phyloP scores from a whole-genome alignment of 92 coral and sea anemone species.

The Zoanthus gigantus region DNA sequence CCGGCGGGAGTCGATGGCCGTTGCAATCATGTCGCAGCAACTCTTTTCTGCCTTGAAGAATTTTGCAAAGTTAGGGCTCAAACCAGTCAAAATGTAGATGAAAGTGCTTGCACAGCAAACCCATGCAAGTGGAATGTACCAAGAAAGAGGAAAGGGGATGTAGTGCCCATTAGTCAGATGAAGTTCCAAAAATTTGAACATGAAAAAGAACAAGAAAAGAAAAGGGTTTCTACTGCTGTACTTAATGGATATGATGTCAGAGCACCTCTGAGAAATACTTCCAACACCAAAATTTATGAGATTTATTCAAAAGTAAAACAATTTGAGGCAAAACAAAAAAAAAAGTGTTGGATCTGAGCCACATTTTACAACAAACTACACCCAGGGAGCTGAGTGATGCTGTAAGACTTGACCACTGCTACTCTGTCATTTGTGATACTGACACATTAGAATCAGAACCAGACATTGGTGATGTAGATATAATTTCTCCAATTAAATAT shows the following conservation, averaged over 20 bases:
- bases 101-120: conserved; percentile 24
- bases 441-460: conserved; percentile 8
- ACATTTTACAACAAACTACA: conserved; percentile 24
- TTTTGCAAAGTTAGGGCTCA: conserved; percentile 48
- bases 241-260: conserved; percentile 23
- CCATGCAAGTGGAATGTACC: conserved; percentile 21
- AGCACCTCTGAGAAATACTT: conserved; percentile 23
- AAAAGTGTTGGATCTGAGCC: conserved; percentile 29
- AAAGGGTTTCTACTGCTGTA: conserved; percentile 16
- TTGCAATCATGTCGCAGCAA: conserved; percentile 65
- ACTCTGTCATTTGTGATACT: not conserved
- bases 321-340: conserved; percentile 14
- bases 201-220: conserved; percentile 25
- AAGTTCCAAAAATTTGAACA: conserved; percentile 21
- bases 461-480: conserved; percentile 7
- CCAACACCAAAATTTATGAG: conserved; percentile 27
- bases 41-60: conserved; percentile 48
- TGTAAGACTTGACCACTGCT: conserved; percentile 20
- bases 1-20: conserved; percentile 57
- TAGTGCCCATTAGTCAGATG: conserved; percentile 25
- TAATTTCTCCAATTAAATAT: conserved; percentile 25
- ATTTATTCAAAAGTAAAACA: conserved; percentile 19
- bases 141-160: conserved; percentile 35
- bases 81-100: conserved; percentile 32
- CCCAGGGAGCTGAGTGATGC: conserved; percentile 8